phyloP scores from a whole-genome alignment of 2,113 vertebrate genomes.

The Rhodinocichla rosea region DNA sequence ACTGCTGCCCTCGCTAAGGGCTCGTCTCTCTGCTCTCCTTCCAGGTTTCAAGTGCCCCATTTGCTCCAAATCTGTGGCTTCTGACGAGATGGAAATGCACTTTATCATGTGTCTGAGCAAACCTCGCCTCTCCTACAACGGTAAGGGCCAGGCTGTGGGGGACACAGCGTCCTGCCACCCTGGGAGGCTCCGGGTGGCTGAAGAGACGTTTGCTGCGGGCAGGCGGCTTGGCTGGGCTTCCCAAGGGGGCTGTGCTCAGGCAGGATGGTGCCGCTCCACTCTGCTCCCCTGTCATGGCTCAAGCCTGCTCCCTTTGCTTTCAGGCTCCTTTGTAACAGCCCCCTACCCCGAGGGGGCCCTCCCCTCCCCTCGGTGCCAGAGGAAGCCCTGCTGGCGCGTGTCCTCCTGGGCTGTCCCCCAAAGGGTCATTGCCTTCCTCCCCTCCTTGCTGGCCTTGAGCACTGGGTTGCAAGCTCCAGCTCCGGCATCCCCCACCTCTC shows the following conservation, averaged over 20 bases:
- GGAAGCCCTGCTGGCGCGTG: rapidly evolving
- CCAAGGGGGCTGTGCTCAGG: background rate
- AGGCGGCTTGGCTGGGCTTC: background rate
- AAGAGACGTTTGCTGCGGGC: background rate
- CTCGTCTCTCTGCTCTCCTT: background rate
- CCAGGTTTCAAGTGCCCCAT: constrained; percentile 99
- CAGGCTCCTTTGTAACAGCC: background rate
- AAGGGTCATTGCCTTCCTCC: background rate
- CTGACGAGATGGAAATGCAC: constrained; percentile 99
- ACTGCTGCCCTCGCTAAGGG: background rate
- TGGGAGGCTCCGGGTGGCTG: background rate
- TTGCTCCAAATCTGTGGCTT: constrained; percentile 99
- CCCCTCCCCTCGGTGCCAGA: background rate
- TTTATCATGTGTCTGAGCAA: constrained; percentile 99
- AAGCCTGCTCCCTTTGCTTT: background rate
- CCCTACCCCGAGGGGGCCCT: background rate
- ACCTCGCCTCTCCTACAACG: constrained; percentile 98
- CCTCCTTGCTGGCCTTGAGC: background rate
- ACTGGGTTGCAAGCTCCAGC: background rate
- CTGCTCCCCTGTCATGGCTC: background rate
- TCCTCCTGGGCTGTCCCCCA: background rate
- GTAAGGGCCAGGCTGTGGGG: constrained; percentile 68
- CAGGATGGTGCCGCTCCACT: background rate
- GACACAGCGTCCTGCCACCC: rapidly evolving
- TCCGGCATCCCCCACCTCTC: background rate